These are phyloP conservation scores for Megaleporinus macrocephalus DNA, from an alignment of 2,113 vertebrate genomes.

Conservation along the genomic window DNA sequence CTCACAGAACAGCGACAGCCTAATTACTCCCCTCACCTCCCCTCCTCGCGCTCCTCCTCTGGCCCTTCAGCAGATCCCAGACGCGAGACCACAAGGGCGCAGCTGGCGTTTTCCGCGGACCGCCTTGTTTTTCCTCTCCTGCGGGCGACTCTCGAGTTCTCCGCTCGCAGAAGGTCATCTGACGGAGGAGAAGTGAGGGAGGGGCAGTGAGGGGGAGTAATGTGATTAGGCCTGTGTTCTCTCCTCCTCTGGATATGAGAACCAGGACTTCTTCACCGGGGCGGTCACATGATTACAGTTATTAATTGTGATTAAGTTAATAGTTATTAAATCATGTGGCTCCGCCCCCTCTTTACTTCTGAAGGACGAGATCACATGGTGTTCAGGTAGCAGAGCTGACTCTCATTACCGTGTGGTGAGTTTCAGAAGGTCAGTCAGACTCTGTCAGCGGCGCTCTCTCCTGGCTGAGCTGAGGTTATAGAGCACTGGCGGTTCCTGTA, in stretches of 20 bases:
- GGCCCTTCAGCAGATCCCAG: constrained; percentile 24
- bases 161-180: constrained; percentile 18
- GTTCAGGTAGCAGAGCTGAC: too few relatives aligned
- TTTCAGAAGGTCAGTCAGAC: neutral
- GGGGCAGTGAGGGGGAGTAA: neutral
- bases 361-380: too few relatives aligned
- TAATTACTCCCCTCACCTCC: constrained; percentile 18
- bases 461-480: neutral
- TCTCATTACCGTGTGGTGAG: neutral
- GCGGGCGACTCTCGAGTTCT: constrained; percentile 16
- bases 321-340: too few relatives aligned
- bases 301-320: too few relatives aligned
- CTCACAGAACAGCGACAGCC: neutral
- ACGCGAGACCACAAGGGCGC: constrained; percentile 19
- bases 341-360: too few relatives aligned
- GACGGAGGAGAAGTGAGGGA: neutral
- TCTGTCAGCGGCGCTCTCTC: neutral
- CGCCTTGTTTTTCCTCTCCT: neutral
- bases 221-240: neutral
- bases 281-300: too few relatives aligned
- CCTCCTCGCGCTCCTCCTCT: neutral
- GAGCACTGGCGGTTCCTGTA: neutral
- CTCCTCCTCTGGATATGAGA: too few relatives aligned
- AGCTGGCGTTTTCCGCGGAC: constrained; percentile 26
- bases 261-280: too few relatives aligned